Base-by-base conservation (phyloP, 1,140 invertebrate species). In the Drosophila oshimai region DNA sequence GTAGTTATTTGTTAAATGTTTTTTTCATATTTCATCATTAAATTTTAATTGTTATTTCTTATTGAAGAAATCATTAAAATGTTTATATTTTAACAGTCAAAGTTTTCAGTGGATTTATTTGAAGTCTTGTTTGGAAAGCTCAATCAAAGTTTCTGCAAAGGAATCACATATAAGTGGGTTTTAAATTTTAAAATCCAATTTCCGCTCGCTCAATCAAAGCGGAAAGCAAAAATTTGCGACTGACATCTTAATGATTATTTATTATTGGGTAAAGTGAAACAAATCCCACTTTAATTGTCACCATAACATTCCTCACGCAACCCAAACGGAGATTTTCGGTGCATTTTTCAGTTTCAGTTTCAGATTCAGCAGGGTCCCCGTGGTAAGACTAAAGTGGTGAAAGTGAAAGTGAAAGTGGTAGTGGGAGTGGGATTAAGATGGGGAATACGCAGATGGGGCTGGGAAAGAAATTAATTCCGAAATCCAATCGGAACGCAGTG, bases 381-480 rank as follows among this genome's bases (percentile, higher is more conserved):
- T n/a, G 24, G 28, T 18, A 1, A n/a, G 31, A 9, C 6, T 12
- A 54, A 28, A 3, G 12, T 6, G 3, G 33, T 10, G 4, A 12
- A 31, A 22, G 13, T n/a, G 17, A 37, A 22, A 9, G n/a, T 36
- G 24, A 28, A 36, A 39, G 12, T 29, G 26, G 29, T 9, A 20
- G 10, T 15, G 24, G 13, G 39, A 7, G 22, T 17, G 20, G 36
- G 26, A 44, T 36, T 62, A 54, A 28, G 33, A 20, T 31, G 24
- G 50, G 36, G 20, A n/a, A n/a, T n/a, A n/a, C n/a, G n/a, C n/a
- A n/a, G n/a, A n/a, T n/a, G 24, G 50, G 36, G 20, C 24, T 49
- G 39, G 12, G 28, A 41, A 74, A 54, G 46, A 60, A 80, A 75
- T 80, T 70, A 79, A 75, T 71, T 80, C 55, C 22, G 42, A 54